phyloP scores from a whole-genome alignment of 2,888 invertebrate genomes.

The Sphaerophoria taeniata region DNA sequence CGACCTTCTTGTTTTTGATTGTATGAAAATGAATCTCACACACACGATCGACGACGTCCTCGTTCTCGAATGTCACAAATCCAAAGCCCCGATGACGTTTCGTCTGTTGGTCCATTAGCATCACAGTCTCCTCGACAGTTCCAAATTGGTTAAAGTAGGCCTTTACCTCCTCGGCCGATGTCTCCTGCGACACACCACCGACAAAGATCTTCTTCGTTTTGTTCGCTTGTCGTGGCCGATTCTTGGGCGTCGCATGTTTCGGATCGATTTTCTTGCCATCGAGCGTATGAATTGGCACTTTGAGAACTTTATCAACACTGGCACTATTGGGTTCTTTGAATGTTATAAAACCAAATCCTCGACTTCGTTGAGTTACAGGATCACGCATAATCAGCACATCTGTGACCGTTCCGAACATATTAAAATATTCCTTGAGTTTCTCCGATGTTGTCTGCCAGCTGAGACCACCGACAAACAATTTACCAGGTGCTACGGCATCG shows the following conservation, averaged over 20 bases:
- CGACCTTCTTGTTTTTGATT: conserved; percentile 95
- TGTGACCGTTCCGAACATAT: conserved; percentile 95
- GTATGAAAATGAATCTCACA: conserved; percentile 97
- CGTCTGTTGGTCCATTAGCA: conserved; percentile 97
- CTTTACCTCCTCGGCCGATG: conserved; percentile 94
- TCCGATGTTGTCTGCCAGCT: conserved; percentile 97
- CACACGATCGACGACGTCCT: conserved; percentile 95
- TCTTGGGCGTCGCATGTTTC: conserved; percentile 96
- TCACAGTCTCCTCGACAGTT: conserved; percentile 94
- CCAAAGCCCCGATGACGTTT: conserved; percentile 95
- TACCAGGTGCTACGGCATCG: conserved; percentile 89
- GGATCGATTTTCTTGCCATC: conserved; percentile 98
- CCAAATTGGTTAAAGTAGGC: conserved; percentile 96
- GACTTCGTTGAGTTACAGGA: conserved; percentile 96
- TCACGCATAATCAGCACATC: conserved; percentile 98
- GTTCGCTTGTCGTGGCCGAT: conserved; percentile 92
- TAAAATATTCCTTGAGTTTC: conserved; percentile 95
- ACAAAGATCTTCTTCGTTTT: conserved; percentile 97
- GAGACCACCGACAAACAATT: conserved; percentile 95
- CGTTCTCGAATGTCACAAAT: conserved; percentile 95
- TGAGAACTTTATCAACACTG: conserved; percentile 95
- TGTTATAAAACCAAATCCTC: conserved; percentile 96
- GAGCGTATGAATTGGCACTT: conserved; percentile 94
- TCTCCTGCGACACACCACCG: conserved; percentile 96
- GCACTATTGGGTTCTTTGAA: conserved; percentile 95